Conservation (phyloP, 2,797 vertebrate species). For the Manis javanica region DNA sequence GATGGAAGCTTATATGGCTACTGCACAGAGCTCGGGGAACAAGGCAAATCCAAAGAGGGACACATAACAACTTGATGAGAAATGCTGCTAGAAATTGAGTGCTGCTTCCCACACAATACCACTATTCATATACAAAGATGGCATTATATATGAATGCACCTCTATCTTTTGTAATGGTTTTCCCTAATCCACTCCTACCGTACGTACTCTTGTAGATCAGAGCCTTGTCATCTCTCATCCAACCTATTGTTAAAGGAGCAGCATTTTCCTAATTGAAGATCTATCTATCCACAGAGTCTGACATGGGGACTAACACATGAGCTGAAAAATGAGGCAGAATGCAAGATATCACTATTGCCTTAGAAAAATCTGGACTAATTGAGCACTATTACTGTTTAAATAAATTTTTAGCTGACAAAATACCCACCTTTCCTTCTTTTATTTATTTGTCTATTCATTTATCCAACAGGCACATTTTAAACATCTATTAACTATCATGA, state of each 20-base stretch:
- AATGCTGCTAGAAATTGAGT: background rate
- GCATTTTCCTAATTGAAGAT: background rate
- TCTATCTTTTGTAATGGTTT: background rate
- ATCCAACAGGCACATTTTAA: background rate
- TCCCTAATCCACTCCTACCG: background rate
- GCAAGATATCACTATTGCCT: background rate
- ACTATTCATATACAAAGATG: background rate
- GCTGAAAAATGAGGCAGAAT: background rate
- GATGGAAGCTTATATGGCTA: background rate
- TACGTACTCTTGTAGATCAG: background rate
- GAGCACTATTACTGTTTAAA: background rate
- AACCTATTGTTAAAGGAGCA: background rate
- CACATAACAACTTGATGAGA: background rate
- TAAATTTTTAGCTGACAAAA: background rate
- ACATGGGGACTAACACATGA: background rate
- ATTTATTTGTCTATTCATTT: background rate
- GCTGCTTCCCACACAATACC: background rate
- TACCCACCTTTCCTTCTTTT: background rate
- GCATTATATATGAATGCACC: background rate
- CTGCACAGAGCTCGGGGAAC: background rate
- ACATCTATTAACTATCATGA: background rate
- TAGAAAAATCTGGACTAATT: background rate
- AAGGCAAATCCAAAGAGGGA: background rate
- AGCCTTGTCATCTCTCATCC: background rate
- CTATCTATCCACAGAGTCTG: background rate